phyloP scores from a whole-genome alignment of 2,888 invertebrate species.

The Synanthedon tipuliformis region DNA sequence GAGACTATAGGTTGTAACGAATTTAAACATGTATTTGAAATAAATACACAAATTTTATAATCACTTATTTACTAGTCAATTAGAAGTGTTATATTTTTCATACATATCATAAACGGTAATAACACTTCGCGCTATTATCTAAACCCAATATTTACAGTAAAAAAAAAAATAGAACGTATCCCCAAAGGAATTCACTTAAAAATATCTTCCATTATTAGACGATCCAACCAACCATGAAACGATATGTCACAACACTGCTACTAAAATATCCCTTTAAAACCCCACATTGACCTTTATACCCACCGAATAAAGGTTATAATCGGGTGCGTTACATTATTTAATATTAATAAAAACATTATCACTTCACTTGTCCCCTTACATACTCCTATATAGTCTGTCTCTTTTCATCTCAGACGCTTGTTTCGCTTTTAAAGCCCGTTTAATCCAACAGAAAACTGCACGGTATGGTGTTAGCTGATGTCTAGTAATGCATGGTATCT shows the following conservation, averaged over 20 bases:
- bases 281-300: background rate
- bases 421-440: slow-evolving; percentile 6
- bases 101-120: no score
- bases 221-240: slow-evolving; percentile 3
- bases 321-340: background rate
- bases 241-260: slow-evolving; percentile 2
- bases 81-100: no score
- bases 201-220: background rate
- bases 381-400: slow-evolving; percentile 1
- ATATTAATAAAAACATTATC: background rate
- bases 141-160: no score
- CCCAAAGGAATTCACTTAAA: background rate
- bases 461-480: background rate
- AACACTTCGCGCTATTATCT: no score
- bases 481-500: background rate
- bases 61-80: no score
- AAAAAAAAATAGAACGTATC: background rate
- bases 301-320: background rate
- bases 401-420: slow-evolving; percentile 1
- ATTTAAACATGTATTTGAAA: no score
- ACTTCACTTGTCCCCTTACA: background rate
- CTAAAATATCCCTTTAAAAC: background rate
- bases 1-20: no score
- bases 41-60: no score
- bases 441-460: slow-evolving; percentile 1